Evolutionary conservation across 2,888 invertebrate genomes (phyloP).

Genomic region (Parnassius apollo): DNA sequence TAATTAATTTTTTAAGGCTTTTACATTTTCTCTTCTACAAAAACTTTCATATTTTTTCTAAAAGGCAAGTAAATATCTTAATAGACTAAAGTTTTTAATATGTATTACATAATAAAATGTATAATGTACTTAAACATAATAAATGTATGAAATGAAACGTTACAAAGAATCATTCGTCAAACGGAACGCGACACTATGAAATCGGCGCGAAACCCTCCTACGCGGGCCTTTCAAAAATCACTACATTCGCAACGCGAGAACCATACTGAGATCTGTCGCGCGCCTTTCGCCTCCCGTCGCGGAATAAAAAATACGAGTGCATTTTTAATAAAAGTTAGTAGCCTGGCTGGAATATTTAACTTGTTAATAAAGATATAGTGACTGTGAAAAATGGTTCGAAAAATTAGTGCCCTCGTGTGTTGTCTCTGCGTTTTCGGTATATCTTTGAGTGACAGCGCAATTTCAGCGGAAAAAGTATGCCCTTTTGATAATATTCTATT

Average conservation of each 20-base stretch:
- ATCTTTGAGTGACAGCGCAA: conserved; percentile 69
- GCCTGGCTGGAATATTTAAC: conserved; percentile 15
- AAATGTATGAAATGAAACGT: conserved; percentile 1
- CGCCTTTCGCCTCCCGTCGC: conserved; percentile 66
- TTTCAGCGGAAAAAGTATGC: conserved; percentile 57
- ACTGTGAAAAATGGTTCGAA: conserved; percentile 63
- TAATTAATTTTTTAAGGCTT: too few relatives aligned
- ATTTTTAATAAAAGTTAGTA: conserved; percentile 40
- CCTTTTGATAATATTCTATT: not conserved
- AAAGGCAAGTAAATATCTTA: too few relatives aligned
- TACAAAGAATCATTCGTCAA: conserved; percentile 37
- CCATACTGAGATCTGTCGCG: conserved; percentile 62
- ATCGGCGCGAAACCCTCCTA: conserved; percentile 77
- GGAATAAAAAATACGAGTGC: conserved; percentile 30
- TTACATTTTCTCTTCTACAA: too few relatives aligned
- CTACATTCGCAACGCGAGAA: conserved; percentile 59
- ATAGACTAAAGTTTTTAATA: too few relatives aligned
- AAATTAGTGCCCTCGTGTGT: conserved; percentile 69
- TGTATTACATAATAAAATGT: too few relatives aligned
- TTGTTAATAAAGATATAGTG: conserved; percentile 35
- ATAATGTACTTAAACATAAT: too few relatives aligned
- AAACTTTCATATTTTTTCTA: too few relatives aligned
- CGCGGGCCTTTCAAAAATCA: conserved; percentile 80
- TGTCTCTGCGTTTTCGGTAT: conserved; percentile 70
- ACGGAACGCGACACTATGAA: conserved; percentile 59